Conservation (phyloP, 1,140 invertebrate species). For the Drosophila asahinai region DNA sequence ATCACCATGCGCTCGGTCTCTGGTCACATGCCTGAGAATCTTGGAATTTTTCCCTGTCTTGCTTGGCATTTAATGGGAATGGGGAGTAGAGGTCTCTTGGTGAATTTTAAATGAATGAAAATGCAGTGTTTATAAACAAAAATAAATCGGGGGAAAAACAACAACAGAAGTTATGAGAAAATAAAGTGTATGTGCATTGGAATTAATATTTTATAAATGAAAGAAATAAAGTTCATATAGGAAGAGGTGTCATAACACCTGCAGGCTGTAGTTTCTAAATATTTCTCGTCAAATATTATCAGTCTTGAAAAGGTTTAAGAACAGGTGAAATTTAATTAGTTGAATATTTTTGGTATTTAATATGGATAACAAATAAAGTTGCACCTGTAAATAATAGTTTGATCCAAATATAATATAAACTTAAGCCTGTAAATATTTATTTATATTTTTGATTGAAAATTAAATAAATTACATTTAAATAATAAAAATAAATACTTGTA, state of each 20-base stretch:
- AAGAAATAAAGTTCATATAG: no score
- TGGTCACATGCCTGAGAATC: conserved; percentile 7
- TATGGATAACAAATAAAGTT: neutral
- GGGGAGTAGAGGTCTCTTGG: neutral
- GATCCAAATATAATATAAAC: neutral
- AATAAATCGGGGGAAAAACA: no score
- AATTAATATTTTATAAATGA: no score
- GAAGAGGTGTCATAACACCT: no score
- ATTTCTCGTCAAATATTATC: neutral
- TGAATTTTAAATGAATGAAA: conserved; percentile 22
- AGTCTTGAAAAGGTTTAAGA: neutral
- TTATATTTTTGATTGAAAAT: no score
- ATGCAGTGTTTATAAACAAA: conserved; percentile 19
- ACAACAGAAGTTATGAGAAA: no score
- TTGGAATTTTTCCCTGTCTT: conserved; percentile 20
- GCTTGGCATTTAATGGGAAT: conserved; percentile 7
- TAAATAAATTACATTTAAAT: no score
- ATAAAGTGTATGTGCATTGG: neutral
- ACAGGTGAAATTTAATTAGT: neutral
- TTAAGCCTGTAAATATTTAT: neutral
- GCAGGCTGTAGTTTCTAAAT: neutral
- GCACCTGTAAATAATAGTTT: neutral
- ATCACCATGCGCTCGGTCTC: neutral
- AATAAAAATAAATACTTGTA: no score
- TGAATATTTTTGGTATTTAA: no score